Percentiles rank a stretch among this genome's conserved stretches.
Conservation (phyloP, 1,140 invertebrate species). For the Aphaenogaster rudis region DNA sequence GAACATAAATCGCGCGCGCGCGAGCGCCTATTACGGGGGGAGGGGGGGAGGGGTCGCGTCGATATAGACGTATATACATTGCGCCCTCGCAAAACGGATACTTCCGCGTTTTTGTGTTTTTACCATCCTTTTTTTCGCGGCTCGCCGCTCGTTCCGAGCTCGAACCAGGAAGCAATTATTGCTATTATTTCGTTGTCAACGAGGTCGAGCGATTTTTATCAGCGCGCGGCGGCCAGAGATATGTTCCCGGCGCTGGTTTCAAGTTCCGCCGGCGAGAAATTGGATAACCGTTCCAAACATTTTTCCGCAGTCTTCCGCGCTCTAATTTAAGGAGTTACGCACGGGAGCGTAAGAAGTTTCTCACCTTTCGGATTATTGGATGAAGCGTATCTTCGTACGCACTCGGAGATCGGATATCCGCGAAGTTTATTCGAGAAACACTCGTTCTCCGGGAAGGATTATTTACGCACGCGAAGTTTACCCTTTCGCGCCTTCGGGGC, state of each 20-base stretch:
- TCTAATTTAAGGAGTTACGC: slow-evolving; percentile 13
- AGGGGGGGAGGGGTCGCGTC: not conserved
- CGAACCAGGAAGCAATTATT: slow-evolving; percentile 32
- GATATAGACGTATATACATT: slow-evolving; percentile 27
- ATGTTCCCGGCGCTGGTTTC: not conserved
- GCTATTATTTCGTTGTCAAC: slow-evolving; percentile 45
- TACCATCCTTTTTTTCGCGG: not conserved
- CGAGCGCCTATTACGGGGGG: not conserved
- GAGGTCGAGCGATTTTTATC: slow-evolving; percentile 21
- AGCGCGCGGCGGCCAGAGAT: not conserved
- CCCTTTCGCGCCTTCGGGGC: not conserved
- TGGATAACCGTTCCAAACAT: not conserved
- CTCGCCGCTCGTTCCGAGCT: not conserved
- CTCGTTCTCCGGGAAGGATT: not conserved
- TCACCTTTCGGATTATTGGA: not conserved
- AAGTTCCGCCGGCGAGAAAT: not conserved
- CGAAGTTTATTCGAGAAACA: not conserved
- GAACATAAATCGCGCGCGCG: slow-evolving; percentile 38
- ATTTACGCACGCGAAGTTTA: slow-evolving; percentile 2
- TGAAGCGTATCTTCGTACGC: not conserved
- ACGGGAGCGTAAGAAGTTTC: not conserved
- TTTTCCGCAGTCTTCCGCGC: not conserved
- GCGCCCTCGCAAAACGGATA: slow-evolving; percentile 14
- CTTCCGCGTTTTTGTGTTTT: slow-evolving; percentile 14
- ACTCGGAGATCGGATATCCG: not conserved